Evolutionary conservation across 64 coral and sea anemone species (phyloP), one percentile per base, ranked within the genome.

Genomic region (Porites lutea): DNA sequence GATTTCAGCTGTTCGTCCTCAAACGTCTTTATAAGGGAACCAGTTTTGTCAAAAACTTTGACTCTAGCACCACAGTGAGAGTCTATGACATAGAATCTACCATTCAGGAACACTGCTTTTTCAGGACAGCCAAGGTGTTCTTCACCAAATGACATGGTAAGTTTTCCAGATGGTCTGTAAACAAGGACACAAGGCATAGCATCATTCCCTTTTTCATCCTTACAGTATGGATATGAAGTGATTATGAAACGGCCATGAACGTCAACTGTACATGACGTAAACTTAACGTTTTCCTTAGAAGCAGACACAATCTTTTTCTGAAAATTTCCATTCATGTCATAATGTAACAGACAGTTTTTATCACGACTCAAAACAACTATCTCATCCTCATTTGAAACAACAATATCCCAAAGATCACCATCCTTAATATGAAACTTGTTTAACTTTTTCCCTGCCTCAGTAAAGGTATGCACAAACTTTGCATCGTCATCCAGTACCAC

Each of bases 341-440:
- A 93, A 71, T 93, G 92, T 18, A 93, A 75, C 21, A 93, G 68
- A 8, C 76, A 76, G 18, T 87, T 93, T 52, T 37, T 88, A 57
- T 93, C 92, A 55, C 71, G 48, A 66, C 88, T 93, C 1, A 93
- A 65, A n/a, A 93, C 86, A 64, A 93, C 79, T 50, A 93, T 59
- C 20, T 93, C 86, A 74, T 87, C 63, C 6, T 93, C 76, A 7
- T 52, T 87, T 79, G 76, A 80, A 73, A 64, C 70, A 74, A 74
- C 86, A 52, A 93, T 62, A 51, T 93, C 92, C 59, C 79, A 50
- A 13, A 93, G 67, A 47, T 93, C 92, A 61, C 92, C 92, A 74
- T 82, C 88, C 43, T 77, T 86, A 19, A 93, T 65, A 14, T 72
- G 85, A 23, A 76, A 86, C 73, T 8, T 74, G 16, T 71, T 70